Evolutionary conservation across 2,113 vertebrate species (phyloP).

Genomic region (Passer montanus): DNA sequence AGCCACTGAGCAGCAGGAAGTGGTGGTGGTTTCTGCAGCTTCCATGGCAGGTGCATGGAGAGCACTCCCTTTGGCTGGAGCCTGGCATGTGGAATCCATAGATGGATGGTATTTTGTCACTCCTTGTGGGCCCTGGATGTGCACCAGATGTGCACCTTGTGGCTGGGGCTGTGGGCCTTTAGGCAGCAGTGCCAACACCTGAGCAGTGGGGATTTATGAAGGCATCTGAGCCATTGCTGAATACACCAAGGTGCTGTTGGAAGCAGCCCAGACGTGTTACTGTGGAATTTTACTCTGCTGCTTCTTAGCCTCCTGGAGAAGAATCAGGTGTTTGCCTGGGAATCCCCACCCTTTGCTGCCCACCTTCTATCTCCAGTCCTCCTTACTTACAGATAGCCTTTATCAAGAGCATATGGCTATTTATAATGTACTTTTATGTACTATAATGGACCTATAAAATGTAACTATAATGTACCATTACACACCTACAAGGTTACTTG

Average conservation of each 20-base stretch:
- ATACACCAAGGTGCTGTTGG: accelerated
- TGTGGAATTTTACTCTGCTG: background rate
- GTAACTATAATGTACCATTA: background rate
- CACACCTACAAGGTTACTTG: background rate
- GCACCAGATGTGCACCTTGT: background rate
- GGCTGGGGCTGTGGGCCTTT: background rate
- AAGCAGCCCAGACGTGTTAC: background rate
- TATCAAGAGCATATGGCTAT: background rate
- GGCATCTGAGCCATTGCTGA: background rate
- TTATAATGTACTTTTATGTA: background rate
- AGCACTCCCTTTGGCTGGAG: background rate
- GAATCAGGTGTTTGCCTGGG: background rate
- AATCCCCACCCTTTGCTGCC: background rate
- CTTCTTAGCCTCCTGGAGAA: background rate
- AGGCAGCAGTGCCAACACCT: background rate
- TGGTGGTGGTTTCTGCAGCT: background rate
- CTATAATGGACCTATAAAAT: background rate
- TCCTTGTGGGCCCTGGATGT: accelerated
- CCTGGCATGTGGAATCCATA: accelerated
- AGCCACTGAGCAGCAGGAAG: background rate
- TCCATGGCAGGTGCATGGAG: background rate
- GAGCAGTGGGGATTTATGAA: background rate
- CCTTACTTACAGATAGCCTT: background rate
- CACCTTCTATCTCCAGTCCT: background rate
- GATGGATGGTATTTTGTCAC: background rate